phyloP scores from a whole-genome alignment of 2,888 invertebrate genomes.

The Pilophorus perplexus region DNA sequence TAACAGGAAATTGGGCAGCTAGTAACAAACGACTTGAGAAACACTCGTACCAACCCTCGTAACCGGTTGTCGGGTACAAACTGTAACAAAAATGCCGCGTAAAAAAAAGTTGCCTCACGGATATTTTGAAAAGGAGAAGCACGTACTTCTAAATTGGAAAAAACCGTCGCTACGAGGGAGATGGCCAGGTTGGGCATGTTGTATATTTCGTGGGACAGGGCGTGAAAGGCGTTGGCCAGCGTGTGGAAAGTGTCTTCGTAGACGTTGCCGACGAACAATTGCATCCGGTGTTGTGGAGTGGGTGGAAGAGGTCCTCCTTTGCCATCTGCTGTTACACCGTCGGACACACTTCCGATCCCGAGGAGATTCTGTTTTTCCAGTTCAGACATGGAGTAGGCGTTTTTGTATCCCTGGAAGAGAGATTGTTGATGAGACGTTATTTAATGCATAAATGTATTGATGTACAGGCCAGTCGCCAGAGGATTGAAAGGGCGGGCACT shows the following conservation, averaged over 20 bases:
- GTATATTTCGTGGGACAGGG: constrained; percentile 84
- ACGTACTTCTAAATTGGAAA: constrained; percentile 63
- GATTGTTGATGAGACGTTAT: too few species aligned
- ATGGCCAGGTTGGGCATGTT: constrained; percentile 70
- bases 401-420: constrained; percentile 61
- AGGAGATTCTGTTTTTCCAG: constrained; percentile 74
- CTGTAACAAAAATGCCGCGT: too few species aligned
- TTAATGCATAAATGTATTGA: too few species aligned
- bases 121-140: not conserved
- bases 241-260: constrained; percentile 81
- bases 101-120: too few species aligned
- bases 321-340: constrained; percentile 52
- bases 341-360: constrained; percentile 57
- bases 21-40: constrained; percentile 80
- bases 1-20: constrained; percentile 82
- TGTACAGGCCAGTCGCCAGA: too few species aligned
- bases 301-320: constrained; percentile 54
- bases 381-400: constrained; percentile 69
- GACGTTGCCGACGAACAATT: constrained; percentile 71
- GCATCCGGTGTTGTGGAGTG: constrained; percentile 74
- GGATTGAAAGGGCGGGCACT: too few species aligned
- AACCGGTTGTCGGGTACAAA: constrained; percentile 81
- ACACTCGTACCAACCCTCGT: constrained; percentile 76
- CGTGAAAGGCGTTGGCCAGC: constrained; percentile 72
- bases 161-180: constrained; percentile 69